Conservation (phyloP, 2,797 vertebrate genomes). For the Morelia viridis region DNA sequence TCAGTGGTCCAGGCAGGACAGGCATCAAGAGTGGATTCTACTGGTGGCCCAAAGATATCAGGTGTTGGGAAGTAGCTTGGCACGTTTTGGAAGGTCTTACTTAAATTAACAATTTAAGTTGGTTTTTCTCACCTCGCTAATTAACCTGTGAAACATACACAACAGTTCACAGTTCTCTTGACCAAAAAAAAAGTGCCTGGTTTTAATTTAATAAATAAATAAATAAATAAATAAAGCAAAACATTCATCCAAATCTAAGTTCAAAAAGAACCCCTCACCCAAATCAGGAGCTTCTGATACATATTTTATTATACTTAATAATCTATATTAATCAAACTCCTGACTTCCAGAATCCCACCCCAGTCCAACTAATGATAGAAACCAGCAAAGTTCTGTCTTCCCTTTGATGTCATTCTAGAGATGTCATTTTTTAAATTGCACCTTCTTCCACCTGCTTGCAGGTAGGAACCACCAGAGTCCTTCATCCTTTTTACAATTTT, state of each 20-base stretch:
- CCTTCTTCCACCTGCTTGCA: constrained; percentile 1
- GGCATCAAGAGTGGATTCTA: neutral
- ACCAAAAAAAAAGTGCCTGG: neutral
- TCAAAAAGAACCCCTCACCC: neutral
- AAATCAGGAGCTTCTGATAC: neutral
- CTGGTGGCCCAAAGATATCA: neutral
- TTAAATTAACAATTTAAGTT: neutral
- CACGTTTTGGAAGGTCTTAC: neutral
- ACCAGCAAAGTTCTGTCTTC: neutral
- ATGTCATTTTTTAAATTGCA: neutral
- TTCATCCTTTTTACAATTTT: neutral
- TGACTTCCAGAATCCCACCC: neutral
- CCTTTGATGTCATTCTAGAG: neutral
- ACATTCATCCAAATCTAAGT: neutral
- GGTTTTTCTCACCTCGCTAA: too few species aligned
- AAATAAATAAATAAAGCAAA: neutral
- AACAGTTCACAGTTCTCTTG: neutral
- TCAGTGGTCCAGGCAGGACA: neutral
- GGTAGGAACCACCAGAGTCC: neutral
- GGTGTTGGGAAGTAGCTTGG: neutral
- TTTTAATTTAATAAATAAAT: neutral
- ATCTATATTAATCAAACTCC: neutral
- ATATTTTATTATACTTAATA: neutral
- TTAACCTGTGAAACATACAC: neutral
- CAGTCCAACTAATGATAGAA: neutral